These are phyloP conservation scores for Amblyornis subalaris DNA, from an alignment of 2,113 vertebrate species.

Conservation along the genomic window DNA sequence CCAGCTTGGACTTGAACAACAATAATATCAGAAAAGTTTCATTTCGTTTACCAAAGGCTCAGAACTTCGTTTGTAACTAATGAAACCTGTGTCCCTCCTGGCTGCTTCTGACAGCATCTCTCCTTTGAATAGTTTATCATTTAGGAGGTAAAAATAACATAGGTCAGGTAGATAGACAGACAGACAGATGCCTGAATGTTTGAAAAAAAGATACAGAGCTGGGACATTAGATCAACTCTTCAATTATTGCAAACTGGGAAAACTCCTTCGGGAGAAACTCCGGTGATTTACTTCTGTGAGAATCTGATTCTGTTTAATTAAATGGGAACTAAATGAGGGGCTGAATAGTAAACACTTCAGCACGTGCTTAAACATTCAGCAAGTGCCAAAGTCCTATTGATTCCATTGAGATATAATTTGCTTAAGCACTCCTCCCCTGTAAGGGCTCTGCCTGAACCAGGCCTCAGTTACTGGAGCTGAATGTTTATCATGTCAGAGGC, in stretches of 20 bases:
- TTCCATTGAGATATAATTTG: conserved; percentile 35
- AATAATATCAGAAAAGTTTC: conserved; percentile 62
- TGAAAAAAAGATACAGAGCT: not conserved
- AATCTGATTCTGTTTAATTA: conserved; percentile 55
- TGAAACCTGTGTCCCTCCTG: conserved; percentile 51
- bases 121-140: conserved; percentile 32
- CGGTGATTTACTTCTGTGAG: conserved; percentile 11
- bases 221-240: not conserved
- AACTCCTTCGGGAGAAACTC: conserved; percentile 38
- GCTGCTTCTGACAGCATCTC: conserved; percentile 51
- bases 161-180: not conserved
- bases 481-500: not conserved
- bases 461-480: not conserved
- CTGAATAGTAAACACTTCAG: conserved; percentile 57
- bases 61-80: conserved; percentile 76
- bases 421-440: conserved; percentile 5
- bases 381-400: conserved; percentile 44
- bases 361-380: conserved; percentile 43
- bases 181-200: not conserved
- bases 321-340: conserved; percentile 31
- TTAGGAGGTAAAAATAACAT: conserved; percentile 7
- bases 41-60: conserved; percentile 72
- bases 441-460: not conserved
- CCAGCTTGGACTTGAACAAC: conserved; percentile 57
- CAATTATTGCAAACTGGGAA: conserved; percentile 6